Evolutionary conservation across 2,888 invertebrate genomes (phyloP).

Genomic region (Drosophila paranaensis): DNA sequence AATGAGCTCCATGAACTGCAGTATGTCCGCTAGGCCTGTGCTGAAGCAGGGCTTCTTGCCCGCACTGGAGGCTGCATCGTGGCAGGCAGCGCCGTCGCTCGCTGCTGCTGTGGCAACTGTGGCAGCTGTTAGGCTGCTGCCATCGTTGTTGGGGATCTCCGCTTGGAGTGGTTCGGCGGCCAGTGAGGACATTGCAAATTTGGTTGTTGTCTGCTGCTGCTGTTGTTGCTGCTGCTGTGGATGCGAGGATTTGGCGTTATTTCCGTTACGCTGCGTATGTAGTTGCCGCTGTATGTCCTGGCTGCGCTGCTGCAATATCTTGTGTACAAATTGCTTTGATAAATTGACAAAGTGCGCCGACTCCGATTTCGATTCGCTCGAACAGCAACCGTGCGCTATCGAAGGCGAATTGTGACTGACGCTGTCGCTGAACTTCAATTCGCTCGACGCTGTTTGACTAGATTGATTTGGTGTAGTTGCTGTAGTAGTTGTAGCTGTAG

Average conservation of each 20-base stretch:
- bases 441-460: conserved; percentile 66
- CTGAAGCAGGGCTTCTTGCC: conserved; percentile 82
- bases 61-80: conserved; percentile 52
- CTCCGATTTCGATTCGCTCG: conserved; percentile 54
- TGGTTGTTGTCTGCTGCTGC: conserved; percentile 77
- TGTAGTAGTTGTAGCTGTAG: conserved; percentile 43
- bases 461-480: conserved; percentile 56
- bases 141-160: conserved; percentile 48
- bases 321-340: conserved; percentile 48
- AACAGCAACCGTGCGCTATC: conserved; percentile 71
- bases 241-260: conserved; percentile 46
- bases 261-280: conserved; percentile 63
- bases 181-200: conserved; percentile 81
- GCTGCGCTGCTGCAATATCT: conserved; percentile 57
- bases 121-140: conserved; percentile 32
- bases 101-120: conserved; percentile 21
- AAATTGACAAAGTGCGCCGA: conserved; percentile 55
- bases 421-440: conserved; percentile 60
- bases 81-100: conserved; percentile 56
- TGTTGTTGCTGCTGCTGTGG: conserved; percentile 47
- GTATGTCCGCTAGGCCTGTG: conserved; percentile 81
- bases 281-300: conserved; percentile 75
- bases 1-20: conserved; percentile 89
- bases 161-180: conserved; percentile 78
- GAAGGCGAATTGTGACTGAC: conserved; percentile 73